Conservation (phyloP, 2,113 vertebrate species). For the Rutilus rutilus region DNA sequence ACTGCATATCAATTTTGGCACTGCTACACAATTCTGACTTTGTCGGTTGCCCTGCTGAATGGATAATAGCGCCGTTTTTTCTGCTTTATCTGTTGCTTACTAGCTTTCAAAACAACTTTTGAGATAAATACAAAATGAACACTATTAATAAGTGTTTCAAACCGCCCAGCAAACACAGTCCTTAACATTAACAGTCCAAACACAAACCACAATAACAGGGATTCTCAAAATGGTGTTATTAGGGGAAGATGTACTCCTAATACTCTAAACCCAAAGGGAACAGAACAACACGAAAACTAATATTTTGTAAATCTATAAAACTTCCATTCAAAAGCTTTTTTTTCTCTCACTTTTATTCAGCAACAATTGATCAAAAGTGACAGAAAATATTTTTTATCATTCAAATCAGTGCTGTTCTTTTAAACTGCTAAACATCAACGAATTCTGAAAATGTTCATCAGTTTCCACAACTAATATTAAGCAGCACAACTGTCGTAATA, state of each 20-base stretch:
- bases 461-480: neutral
- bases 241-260: neutral
- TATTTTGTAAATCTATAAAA: neutral
- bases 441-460: neutral
- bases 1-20: conserved; percentile 3
- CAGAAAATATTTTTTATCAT: neutral
- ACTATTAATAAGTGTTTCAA: conserved; percentile 2
- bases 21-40: neutral
- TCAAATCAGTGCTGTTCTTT: neutral
- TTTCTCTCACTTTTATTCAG: neutral
- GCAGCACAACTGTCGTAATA: too few species aligned
- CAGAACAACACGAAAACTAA: neutral
- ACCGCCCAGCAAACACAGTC: neutral
- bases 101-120: neutral
- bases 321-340: neutral
- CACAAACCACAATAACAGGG: neutral
- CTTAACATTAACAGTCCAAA: neutral
- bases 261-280: neutral
- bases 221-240: neutral
- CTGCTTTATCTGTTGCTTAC: neutral
- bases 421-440: neutral
- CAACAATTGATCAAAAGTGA: neutral
- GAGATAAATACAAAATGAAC: conserved; percentile 1
- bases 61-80: neutral
- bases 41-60: neutral